These are phyloP conservation scores for Phoeniculus purpureus DNA, from an alignment of 2,797 vertebrate species.

Conservation along the genomic window DNA sequence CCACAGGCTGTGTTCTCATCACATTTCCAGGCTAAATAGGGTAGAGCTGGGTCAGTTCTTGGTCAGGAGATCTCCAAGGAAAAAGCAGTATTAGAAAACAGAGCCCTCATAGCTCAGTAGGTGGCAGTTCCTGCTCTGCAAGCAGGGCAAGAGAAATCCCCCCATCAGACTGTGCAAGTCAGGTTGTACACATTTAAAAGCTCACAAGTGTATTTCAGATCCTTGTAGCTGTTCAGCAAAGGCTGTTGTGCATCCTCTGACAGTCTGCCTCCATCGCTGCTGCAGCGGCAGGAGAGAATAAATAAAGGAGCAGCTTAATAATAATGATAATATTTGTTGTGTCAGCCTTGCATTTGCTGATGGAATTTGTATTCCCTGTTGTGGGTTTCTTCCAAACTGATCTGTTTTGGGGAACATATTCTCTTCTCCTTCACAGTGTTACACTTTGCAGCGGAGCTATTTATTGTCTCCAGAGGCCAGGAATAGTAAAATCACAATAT, in stretches of 20 bases:
- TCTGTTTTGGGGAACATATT: neutral
- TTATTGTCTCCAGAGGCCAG: neutral
- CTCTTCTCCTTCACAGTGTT: neutral
- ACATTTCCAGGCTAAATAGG: constrained; percentile 1
- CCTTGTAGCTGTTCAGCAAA: neutral
- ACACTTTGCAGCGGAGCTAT: neutral
- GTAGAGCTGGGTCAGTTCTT: neutral
- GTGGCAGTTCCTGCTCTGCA: neutral
- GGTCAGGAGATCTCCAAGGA: neutral
- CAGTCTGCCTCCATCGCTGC: neutral
- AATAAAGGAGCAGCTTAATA: neutral
- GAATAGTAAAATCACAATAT: constrained; percentile 28
- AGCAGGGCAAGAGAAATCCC: neutral
- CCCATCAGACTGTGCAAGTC: no score
- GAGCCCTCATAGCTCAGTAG: neutral
- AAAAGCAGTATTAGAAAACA: neutral
- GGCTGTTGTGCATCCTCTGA: neutral
- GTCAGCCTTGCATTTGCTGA: neutral
- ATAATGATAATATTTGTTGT: neutral
- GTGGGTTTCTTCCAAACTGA: neutral
- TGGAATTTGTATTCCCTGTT: neutral
- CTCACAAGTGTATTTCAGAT: neutral
- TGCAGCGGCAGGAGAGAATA: neutral
- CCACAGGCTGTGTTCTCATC: constrained; percentile 1
- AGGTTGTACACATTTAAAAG: neutral